These are phyloP conservation scores for Chlorocebus sabaeus DNA, from an alignment of 2,113 vertebrate genomes.

Conservation along the genomic window DNA sequence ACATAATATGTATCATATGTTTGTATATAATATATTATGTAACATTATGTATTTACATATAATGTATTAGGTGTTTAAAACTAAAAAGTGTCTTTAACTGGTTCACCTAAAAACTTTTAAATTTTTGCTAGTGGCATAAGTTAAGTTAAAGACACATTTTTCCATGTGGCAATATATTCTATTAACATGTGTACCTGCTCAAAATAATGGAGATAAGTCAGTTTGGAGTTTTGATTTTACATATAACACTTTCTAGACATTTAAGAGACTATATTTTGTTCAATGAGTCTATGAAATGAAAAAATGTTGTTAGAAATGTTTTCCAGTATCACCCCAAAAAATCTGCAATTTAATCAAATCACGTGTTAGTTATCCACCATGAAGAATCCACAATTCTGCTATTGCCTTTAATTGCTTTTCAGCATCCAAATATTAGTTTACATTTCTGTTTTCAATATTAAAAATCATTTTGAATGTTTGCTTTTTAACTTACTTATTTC, in stretches of 20 bases:
- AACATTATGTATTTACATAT: not conserved
- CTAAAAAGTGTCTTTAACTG: not conserved
- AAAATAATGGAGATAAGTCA: not conserved
- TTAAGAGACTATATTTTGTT: not conserved
- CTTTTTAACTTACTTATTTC: constrained; percentile 33
- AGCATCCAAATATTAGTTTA: not conserved
- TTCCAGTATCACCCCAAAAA: not conserved
- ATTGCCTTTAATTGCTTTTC: constrained; percentile 13
- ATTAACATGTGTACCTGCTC: not conserved
- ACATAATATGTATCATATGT: not conserved
- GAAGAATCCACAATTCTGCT: not conserved
- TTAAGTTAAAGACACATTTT: not conserved
- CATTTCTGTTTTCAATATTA: not conserved
- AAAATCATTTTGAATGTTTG: constrained; percentile 16
- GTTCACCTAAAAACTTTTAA: not conserved
- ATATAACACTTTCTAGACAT: not conserved
- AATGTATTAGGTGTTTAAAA: not conserved
- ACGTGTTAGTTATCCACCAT: not conserved
- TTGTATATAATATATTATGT: not conserved
- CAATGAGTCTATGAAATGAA: not conserved
- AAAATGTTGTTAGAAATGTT: not conserved
- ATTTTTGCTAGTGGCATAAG: not conserved
- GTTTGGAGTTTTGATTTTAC: not conserved
- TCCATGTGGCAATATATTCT: fast-evolving
- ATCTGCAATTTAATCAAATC: not conserved